Evolutionary conservation across 2,888 invertebrate genomes (phyloP).

Genomic region (Polydrusus cervinus): DNA sequence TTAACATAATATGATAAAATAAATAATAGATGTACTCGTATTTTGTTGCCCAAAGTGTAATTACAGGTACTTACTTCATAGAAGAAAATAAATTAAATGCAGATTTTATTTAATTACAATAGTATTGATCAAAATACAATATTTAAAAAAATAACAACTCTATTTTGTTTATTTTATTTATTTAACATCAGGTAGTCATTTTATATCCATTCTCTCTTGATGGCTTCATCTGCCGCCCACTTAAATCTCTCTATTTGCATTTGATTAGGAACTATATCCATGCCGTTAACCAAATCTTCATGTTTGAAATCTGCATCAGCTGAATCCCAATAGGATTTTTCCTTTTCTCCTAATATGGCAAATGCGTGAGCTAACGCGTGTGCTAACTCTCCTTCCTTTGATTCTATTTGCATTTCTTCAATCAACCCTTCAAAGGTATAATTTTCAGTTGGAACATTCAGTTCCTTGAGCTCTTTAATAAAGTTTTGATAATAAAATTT

Average conservation of each 20-base stretch:
- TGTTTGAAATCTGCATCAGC: slow-evolving; percentile 28
- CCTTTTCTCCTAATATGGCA: slow-evolving; percentile 41
- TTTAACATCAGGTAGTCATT: too few species aligned
- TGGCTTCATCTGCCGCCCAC: slow-evolving; percentile 25
- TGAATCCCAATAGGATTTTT: slow-evolving; percentile 16
- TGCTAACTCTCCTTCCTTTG: slow-evolving; percentile 17
- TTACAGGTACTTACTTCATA: too few species aligned
- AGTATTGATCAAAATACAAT: too few species aligned
- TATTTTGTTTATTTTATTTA: too few species aligned
- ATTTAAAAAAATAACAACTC: too few species aligned
- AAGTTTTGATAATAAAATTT: slow-evolving; percentile 44
- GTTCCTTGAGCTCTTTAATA: neutral
- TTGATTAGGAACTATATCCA: neutral
- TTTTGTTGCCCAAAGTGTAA: too few species aligned
- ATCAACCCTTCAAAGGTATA: slow-evolving; percentile 37
- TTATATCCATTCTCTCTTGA: slow-evolving; percentile 38
- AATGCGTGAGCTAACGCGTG: slow-evolving; percentile 27
- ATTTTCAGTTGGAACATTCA: slow-evolving; percentile 30
- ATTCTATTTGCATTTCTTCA: slow-evolving; percentile 30
- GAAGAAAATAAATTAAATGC: too few species aligned
- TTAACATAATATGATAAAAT: too few species aligned
- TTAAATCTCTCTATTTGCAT: slow-evolving; percentile 32
- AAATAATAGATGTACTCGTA: too few species aligned
- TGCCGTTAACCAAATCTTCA: neutral
- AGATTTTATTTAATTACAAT: too few species aligned